Evolutionary conservation across 2,888 invertebrate species (phyloP), one percentile per base, ranked within the genome.

Genomic region (Clostera curtula): DNA sequence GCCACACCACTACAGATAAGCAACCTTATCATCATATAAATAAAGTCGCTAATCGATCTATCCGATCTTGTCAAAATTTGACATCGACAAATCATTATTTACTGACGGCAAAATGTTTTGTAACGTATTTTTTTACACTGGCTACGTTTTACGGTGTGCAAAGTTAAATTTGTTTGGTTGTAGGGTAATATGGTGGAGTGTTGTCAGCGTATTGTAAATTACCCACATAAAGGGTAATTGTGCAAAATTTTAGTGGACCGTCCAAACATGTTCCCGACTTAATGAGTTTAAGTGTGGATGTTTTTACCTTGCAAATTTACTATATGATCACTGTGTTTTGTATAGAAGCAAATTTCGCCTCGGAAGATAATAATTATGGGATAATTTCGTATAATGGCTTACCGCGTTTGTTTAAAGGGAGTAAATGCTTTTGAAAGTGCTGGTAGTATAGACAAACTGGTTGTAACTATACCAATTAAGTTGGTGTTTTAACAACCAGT

Each of bases 181-280:
- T 50, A 36, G 41, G 60, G 62, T 66, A 67, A 71, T 73, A 66
- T 54, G 36, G 43, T 42, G 49, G 62, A 54, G 69, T 77, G 70
- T 73, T 72, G 67, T 61, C 63, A 67, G 66, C 67, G 64, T 68
- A 46, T 66, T 63, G 70, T 72, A 75, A 75, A 76, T 79, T 77
- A 72, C 68, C 64, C 45, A 57, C 61, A 68, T 72, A 67, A 70
- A 59, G 56, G 66, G 72, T 77, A 79, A 80, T 77, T 73, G 66
- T 56, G 41, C 50, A 57, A 66, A 65, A 73, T 71, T 68, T 71
- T 51, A 59, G 68, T 56, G 55, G 50, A 49, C 48, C 46, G 40
- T 51, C 39, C 55, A 64, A 64, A 72, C 68, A 64, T 65, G 63
- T 65, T 68, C 63, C 47, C 41, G 47, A 49, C 47, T 56, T 73